Evolutionary conservation across 2,888 invertebrate species (phyloP).

Genomic region (Schizotus pectinicornis): DNA sequence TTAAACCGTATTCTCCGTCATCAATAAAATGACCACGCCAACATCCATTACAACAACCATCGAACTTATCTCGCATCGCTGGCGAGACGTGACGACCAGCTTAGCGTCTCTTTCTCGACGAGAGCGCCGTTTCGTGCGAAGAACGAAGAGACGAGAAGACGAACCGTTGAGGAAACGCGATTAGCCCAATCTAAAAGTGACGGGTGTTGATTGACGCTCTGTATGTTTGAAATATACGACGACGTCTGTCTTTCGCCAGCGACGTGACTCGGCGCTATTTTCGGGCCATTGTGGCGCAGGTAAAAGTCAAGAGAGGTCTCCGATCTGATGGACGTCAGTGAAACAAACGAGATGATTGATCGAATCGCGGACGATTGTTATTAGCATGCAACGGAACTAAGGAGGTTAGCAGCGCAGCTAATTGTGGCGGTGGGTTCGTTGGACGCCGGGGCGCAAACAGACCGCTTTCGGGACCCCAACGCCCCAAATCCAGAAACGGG

Average conservation of each 20-base stretch:
- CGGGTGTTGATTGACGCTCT: conserved; percentile 28
- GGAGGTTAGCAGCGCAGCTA: too few relatives aligned
- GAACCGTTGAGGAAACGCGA: conserved; percentile 10
- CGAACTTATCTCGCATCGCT: too few relatives aligned
- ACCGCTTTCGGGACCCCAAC: too few relatives aligned
- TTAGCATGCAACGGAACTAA: conserved; percentile 12
- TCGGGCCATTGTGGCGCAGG: conserved; percentile 33
- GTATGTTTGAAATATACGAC: conserved; percentile 35
- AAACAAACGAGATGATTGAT: conserved; percentile 46
- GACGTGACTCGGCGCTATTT: conserved; percentile 31
- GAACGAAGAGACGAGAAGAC: conserved; percentile 1
- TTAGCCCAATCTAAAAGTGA: conserved; percentile 26
- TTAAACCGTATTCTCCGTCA: conserved; percentile 14
- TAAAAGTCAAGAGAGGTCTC: conserved; percentile 33
- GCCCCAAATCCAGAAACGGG: too few relatives aligned
- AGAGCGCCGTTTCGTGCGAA: background rate
- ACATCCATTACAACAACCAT: background rate
- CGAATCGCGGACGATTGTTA: conserved; percentile 33
- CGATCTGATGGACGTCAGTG: conserved; percentile 42
- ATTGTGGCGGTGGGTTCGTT: too few relatives aligned
- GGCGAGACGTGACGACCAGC: background rate
- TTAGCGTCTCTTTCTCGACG: conserved; percentile 9
- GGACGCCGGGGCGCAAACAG: too few relatives aligned
- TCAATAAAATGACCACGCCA: conserved; percentile 14
- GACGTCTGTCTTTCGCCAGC: conserved; percentile 30